Conservation (phyloP, 1,140 invertebrate species). For the Acromyrmex heyeri region DNA sequence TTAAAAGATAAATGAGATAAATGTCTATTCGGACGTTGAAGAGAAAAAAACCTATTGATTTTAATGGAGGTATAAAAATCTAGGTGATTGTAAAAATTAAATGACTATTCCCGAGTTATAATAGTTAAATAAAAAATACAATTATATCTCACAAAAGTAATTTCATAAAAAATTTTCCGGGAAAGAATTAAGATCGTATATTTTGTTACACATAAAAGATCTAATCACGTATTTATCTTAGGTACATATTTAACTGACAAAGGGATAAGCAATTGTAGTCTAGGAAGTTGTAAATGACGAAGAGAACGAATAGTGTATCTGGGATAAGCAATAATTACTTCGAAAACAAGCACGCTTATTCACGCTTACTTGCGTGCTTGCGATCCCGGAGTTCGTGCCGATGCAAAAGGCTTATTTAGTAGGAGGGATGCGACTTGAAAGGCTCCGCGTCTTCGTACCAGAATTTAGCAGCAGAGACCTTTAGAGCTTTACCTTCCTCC, state of each 20-base stretch:
- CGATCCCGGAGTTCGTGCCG: slow-evolving; percentile 17
- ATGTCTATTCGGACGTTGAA: too few relatives aligned
- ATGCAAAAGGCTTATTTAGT: slow-evolving; percentile 60
- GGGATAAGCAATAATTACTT: slow-evolving; percentile 37
- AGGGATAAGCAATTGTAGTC: background rate
- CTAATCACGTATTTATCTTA: background rate
- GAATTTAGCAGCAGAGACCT: slow-evolving; percentile 22
- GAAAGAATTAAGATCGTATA: background rate
- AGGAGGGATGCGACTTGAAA: slow-evolving; percentile 48
- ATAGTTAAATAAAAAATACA: background rate
- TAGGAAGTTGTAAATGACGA: background rate
- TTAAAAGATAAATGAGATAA: too few relatives aligned
- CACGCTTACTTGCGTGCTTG: slow-evolving; percentile 1
- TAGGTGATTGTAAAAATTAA: too few relatives aligned
- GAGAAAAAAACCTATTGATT: too few relatives aligned
- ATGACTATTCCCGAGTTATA: too few relatives aligned
- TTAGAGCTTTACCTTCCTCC: slow-evolving; percentile 22
- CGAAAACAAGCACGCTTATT: background rate
- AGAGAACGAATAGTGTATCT: background rate
- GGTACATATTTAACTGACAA: background rate
- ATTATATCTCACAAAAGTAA: background rate
- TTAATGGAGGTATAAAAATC: too few relatives aligned
- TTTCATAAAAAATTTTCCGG: background rate
- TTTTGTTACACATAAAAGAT: background rate
- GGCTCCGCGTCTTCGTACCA: slow-evolving; percentile 17